Percentiles rank a stretch among this genome's conserved stretches.
Evolutionary conservation across 2,113 vertebrate species (phyloP).

Genomic region (Martes martes): DNA sequence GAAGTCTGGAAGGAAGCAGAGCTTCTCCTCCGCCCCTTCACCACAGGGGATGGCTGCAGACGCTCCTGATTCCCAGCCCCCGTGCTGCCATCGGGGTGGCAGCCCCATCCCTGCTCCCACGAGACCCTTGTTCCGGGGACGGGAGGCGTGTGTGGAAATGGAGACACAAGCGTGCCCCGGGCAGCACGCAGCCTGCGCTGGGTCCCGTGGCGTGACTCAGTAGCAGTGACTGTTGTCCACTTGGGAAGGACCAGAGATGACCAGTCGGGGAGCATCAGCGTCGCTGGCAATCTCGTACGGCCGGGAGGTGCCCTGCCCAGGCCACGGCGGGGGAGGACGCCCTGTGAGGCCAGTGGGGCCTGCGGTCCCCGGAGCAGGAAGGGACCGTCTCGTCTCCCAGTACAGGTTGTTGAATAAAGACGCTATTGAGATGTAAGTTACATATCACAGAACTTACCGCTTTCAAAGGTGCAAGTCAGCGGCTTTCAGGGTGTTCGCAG

Average conservation of each 20-base stretch:
- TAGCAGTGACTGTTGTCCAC: no score
- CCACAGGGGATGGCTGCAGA: not conserved
- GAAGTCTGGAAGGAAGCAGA: not conserved
- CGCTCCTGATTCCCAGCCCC: not conserved
- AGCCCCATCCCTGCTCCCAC: not conserved
- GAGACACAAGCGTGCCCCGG: not conserved
- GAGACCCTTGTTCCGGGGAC: not conserved
- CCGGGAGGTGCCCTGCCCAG: not conserved
- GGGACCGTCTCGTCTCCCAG: not conserved
- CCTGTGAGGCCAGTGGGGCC: no score
- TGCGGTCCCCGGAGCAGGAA: not conserved
- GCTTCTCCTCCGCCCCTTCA: not conserved
- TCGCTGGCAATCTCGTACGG: not conserved
- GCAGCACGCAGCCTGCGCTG: fast-evolving
- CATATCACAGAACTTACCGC: not conserved
- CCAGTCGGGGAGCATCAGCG: not conserved
- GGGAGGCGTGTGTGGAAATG: not conserved
- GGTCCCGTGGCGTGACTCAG: no score
- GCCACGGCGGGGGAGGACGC: fast-evolving
- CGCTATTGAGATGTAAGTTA: not conserved
- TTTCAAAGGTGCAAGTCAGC: not conserved
- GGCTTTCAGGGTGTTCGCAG: not conserved
- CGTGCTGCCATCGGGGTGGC: no score
- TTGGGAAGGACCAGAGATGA: not conserved
- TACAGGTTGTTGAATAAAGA: not conserved